Evolutionary conservation across 2,888 invertebrate species (phyloP).

Genomic region (Perdita meconis): DNA sequence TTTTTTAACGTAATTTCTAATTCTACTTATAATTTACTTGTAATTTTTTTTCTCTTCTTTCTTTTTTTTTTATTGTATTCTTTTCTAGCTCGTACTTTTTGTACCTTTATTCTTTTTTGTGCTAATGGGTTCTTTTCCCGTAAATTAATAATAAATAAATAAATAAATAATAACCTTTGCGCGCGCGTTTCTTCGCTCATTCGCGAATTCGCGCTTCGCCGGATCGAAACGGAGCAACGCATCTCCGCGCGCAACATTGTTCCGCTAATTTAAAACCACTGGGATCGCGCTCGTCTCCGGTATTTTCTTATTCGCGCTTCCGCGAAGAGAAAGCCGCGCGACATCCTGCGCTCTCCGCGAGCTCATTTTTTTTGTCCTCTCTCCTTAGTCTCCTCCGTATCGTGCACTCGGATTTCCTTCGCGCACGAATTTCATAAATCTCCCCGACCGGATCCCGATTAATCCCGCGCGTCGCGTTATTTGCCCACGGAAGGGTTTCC

Average conservation of each 20-base stretch:
- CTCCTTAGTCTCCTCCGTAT: no score
- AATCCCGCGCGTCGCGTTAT: conserved; percentile 82
- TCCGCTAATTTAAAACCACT: conserved; percentile 80
- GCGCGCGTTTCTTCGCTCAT: conserved; percentile 54
- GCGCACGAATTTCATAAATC: conserved; percentile 77
- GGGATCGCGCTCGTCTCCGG: conserved; percentile 66
- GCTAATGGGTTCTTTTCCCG: no score
- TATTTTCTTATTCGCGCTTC: conserved; percentile 76
- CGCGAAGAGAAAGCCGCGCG: no score
- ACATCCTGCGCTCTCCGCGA: background rate
- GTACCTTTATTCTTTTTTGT: no score
- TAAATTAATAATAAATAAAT: no score
- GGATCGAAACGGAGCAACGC: conserved; percentile 77
- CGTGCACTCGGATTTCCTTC: conserved; percentile 5
- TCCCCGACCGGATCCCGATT: conserved; percentile 77
- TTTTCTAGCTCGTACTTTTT: no score
- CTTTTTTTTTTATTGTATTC: no score
- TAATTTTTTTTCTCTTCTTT: no score
- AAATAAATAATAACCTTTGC: no score
- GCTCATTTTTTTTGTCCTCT: background rate
- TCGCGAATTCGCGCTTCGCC: conserved; percentile 79
- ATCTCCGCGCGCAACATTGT: conserved; percentile 80
- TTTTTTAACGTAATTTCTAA: no score
- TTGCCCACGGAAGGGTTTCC: conserved; percentile 76
- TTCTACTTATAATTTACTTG: no score